Evolutionary conservation across 92 coral and sea anemone species (phyloP), one percentile per base, ranked within the genome.

Genomic region (Heteractis magnifica): DNA sequence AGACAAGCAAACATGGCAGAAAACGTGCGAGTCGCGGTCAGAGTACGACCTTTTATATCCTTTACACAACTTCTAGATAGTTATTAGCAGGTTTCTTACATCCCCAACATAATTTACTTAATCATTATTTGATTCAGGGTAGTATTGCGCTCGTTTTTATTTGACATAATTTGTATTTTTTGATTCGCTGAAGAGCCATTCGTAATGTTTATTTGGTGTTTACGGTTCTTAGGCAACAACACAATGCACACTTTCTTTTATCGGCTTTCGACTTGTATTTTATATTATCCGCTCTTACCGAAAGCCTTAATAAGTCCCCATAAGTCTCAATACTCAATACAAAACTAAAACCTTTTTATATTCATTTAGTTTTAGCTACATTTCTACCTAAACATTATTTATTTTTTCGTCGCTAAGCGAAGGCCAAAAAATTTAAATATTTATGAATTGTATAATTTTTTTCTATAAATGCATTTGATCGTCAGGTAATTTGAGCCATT

Each of bases 1-100:
- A 23, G 41, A 55, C 15, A 44, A 41, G 10, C 6, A 62, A 86
- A 80, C 60, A 94, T 94, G 98, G 98, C 94, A 87, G 98, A 94
- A 72, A 94, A 93, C 81, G 98, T 94, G 60, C 88, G 83, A 68
- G 98, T 94, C 4, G 98, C 98, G 2, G 98, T 94, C 44, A 91
- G 98, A 21, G 98, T 94, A 44, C 89, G 98, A 73, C 98, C 98
- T 84, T 94, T 94, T 76, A 93, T 94, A 94, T 94, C 98, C 98
- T 94, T 90, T 90, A 49, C 80, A 23, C 44, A 21, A 18, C 6
- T n/a, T 12, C 51, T 64, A 23, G 2, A 60, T 41, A 49, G n/a
- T 9, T 76, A 15, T 51, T 64, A 15, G 6, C 10, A 16, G 49
- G 34, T 21, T 55, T 56, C 52, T 49, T 8, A 10, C 4, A 52